phyloP scores from a whole-genome alignment of 1,140 invertebrate species.

The Drosophila grimshawi region DNA sequence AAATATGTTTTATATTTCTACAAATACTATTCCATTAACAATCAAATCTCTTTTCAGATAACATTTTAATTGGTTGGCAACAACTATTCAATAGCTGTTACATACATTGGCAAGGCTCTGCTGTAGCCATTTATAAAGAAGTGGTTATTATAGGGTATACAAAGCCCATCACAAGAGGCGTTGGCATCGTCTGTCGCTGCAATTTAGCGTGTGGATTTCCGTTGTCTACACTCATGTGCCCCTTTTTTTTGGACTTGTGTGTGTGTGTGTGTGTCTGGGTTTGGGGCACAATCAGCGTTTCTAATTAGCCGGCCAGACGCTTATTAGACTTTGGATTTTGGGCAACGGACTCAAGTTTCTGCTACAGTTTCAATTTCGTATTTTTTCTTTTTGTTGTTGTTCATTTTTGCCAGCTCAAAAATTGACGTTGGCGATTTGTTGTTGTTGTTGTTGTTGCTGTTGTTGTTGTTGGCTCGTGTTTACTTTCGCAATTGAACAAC shows the following conservation, averaged over 20 bases:
- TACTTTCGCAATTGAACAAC: constrained; percentile 41
- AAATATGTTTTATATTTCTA: too few species aligned
- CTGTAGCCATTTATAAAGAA: too few species aligned
- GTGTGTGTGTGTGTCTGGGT: constrained; percentile 15
- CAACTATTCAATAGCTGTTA: too few species aligned
- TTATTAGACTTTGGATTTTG: constrained; percentile 55
- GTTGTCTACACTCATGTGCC: constrained; percentile 7
- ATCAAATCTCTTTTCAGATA: too few species aligned
- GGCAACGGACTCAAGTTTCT: constrained; percentile 50
- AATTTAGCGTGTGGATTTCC: constrained; percentile 39
- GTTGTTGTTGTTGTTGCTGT: background rate
- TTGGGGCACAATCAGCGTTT: constrained; percentile 59
- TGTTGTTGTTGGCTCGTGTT: constrained; percentile 2
- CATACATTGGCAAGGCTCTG: too few species aligned
- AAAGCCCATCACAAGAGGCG: constrained; percentile 26
- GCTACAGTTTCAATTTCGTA: constrained; percentile 36
- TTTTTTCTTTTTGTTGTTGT: constrained; percentile 1
- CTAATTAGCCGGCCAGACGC: constrained; percentile 74
- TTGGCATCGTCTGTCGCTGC: constrained; percentile 31
- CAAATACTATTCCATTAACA: too few species aligned
- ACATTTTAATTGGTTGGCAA: too few species aligned
- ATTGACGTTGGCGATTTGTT: constrained; percentile 18
- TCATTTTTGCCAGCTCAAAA: constrained; percentile 5
- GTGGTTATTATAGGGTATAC: constrained; percentile 24
- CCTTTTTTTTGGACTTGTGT: background rate